A percentile compares a stretch with the other conserved stretches of the same genome.
Evolutionary conservation across 2,113 vertebrate species (phyloP).

Genomic region (Sinocyclocheilus rhinocerous): DNA sequence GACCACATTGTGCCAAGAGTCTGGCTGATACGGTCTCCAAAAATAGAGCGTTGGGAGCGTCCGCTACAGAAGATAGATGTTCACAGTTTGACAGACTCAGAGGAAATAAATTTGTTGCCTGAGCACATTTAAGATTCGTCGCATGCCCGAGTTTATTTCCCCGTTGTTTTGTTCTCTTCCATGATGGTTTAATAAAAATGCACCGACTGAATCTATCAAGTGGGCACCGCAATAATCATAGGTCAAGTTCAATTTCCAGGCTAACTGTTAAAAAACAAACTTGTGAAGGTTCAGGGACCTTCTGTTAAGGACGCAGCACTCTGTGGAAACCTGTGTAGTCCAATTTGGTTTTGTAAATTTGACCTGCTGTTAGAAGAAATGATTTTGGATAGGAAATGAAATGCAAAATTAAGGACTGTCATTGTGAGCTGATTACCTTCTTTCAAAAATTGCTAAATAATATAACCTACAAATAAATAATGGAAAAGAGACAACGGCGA

Average conservation of each 20-base stretch:
- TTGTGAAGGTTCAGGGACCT: not conserved
- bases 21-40: conserved; percentile 5
- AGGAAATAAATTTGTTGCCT: conserved; percentile 42
- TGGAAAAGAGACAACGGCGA: conserved; percentile 37
- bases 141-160: conserved; percentile 33
- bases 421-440: not conserved
- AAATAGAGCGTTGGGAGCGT: conserved; percentile 4
- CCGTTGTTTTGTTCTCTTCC: conserved; percentile 22
- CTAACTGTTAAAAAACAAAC: conserved; percentile 24
- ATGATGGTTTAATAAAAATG: conserved; percentile 31
- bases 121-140: conserved; percentile 26
- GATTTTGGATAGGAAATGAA: not conserved
- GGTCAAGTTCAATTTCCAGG: conserved; percentile 41
- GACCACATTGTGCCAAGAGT: not conserved
- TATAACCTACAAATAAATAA: conserved; percentile 42
- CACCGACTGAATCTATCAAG: conserved; percentile 15
- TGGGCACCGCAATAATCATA: conserved; percentile 18
- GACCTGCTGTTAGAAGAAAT: not conserved
- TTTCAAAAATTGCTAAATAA: conserved; percentile 35
- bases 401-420: not conserved
- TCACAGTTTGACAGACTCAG: conserved; percentile 25
- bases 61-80: conserved; percentile 29
- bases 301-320: not conserved
- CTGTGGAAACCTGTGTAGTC: not conserved
- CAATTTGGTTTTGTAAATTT: not conserved